Percentiles rank a stretch among this genome's conserved stretches.
Evolutionary conservation across 2,113 vertebrate genomes (phyloP).

Genomic region (Climacteris rufus): DNA sequence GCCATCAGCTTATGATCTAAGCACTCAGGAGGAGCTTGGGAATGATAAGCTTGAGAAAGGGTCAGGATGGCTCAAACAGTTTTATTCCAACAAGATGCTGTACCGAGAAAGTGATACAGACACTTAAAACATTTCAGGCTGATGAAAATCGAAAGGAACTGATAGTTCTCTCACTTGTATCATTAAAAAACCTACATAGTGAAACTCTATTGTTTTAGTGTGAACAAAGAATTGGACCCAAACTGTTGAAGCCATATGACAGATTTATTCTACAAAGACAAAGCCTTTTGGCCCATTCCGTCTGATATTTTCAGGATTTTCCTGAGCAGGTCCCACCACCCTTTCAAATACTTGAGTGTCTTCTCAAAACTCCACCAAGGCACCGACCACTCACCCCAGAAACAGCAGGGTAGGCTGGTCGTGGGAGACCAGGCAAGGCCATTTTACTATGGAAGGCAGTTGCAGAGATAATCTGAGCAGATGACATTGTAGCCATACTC

Average conservation of each 20-base stretch:
- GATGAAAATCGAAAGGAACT: neutral
- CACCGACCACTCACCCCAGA: slow-evolving; percentile 83
- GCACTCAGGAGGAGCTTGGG: neutral
- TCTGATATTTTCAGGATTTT: neutral
- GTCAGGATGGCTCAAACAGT: neutral
- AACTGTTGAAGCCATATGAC: neutral
- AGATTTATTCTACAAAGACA: neutral
- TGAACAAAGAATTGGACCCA: neutral
- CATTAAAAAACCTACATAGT: neutral
- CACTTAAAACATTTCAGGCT: neutral
- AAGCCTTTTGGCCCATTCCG: neutral
- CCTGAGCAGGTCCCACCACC: neutral
- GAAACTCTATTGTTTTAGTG: neutral
- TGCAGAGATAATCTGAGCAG: slow-evolving; percentile 94
- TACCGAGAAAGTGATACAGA: neutral
- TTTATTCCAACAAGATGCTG: neutral
- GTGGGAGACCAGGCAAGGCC: slow-evolving; percentile 82
- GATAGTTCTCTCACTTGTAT: neutral
- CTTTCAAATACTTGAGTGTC: neutral
- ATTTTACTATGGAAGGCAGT: slow-evolving; percentile 93
- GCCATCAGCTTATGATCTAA: neutral
- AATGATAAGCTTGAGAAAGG: neutral
- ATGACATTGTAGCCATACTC: slow-evolving; percentile 95
- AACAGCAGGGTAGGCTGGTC: slow-evolving; percentile 82
- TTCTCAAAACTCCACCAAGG: neutral